These are phyloP conservation scores for Parnassius glacialis DNA, from an alignment of 2,888 invertebrate species.

Conservation along the genomic window DNA sequence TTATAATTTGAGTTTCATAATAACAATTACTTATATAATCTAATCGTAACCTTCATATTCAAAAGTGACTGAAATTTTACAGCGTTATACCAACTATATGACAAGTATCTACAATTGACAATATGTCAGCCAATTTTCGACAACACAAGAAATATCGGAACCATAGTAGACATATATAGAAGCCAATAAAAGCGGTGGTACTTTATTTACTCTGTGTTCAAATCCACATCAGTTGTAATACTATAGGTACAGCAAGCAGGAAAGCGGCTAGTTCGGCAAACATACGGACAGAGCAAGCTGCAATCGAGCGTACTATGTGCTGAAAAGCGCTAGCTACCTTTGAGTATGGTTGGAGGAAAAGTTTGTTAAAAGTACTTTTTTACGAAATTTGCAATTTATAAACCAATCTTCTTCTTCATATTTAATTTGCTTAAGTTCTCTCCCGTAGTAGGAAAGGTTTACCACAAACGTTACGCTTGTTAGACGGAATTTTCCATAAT, in stretches of 20 bases:
- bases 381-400: background rate
- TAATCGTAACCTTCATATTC: too few relatives aligned
- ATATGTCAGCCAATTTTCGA: background rate
- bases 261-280: conserved; percentile 47
- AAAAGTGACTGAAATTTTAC: too few relatives aligned
- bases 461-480: too few relatives aligned
- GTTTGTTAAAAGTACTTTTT: conserved; percentile 22
- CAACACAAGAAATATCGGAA: conserved; percentile 4
- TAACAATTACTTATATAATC: too few relatives aligned
- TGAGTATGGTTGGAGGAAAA: conserved; percentile 43
- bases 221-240: conserved; percentile 3
- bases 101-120: background rate
- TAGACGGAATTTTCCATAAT: too few relatives aligned
- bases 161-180: background rate
- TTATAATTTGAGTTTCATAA: too few relatives aligned
- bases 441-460: too few relatives aligned
- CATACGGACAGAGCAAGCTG: conserved; percentile 52
- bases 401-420: too few relatives aligned
- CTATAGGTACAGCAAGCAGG: conserved; percentile 33
- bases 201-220: conserved; percentile 5
- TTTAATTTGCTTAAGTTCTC: too few relatives aligned
- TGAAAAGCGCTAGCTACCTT: conserved; percentile 50
- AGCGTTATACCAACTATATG: too few relatives aligned
- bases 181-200: conserved; percentile 3
- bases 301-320: conserved; percentile 62